Conservation (phyloP, 2,113 vertebrate genomes). For the Euleptes europaea region DNA sequence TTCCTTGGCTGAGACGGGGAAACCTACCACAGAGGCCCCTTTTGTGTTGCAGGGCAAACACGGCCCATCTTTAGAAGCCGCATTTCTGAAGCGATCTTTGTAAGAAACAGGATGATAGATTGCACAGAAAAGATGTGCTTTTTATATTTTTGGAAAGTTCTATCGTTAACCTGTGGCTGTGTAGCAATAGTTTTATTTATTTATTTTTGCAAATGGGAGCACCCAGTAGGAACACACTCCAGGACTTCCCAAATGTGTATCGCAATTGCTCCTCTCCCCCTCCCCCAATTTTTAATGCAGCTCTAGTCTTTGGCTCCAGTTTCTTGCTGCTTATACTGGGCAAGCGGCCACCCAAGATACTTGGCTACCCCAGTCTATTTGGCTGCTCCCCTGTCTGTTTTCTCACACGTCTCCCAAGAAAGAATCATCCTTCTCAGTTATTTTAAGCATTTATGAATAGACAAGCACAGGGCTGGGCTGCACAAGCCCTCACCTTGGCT, state of each 20-base stretch:
- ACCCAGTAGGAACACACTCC: neutral
- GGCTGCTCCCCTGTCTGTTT: neutral
- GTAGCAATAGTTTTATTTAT: neutral
- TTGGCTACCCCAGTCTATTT: neutral
- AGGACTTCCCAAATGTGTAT: neutral
- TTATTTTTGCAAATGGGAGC: neutral
- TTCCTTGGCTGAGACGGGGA: neutral
- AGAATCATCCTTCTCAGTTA: neutral
- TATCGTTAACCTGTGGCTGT: neutral
- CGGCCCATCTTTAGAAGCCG: neutral
- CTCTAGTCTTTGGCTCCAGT: neutral
- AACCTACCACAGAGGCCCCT: constrained; percentile 44
- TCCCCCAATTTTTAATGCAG: no score
- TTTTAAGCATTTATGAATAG: neutral
- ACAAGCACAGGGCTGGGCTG: neutral
- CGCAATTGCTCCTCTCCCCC: neutral
- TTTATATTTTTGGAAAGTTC: neutral
- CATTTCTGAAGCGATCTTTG: neutral
- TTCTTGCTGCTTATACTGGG: neutral
- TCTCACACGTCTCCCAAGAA: neutral
- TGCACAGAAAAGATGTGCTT: neutral
- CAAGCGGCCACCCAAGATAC: neutral
- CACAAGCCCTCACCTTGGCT: neutral
- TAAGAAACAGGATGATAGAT: neutral
- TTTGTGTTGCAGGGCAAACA: constrained; percentile 34